These are phyloP conservation scores for Agrenia bidenticulata DNA, from an alignment of 2,888 invertebrate species.

Conservation along the genomic window DNA sequence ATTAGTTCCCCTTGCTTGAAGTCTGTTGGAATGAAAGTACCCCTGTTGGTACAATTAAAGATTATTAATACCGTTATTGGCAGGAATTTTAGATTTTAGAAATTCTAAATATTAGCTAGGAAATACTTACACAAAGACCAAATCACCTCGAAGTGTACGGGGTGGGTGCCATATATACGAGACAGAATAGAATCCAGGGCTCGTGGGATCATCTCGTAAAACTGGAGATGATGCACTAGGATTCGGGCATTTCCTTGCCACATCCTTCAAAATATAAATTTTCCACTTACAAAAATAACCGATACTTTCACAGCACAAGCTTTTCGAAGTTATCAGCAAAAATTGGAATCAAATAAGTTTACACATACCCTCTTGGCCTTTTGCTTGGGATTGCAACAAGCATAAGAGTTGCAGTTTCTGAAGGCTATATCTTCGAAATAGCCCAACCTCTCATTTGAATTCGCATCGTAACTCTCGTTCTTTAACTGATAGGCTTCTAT, in stretches of 20 bases:
- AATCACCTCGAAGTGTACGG: not conserved
- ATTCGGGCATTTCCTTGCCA: constrained; percentile 3
- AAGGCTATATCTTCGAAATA: not conserved
- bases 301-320: no score
- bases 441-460: no score
- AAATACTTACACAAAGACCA: constrained; percentile 8
- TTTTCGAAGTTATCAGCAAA: no score
- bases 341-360: no score
- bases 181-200: not conserved
- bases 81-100: no score
- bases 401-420: not conserved
- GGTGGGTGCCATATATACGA: constrained; percentile 1
- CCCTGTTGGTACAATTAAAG: no score
- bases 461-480: no score
- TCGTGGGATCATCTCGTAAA: not conserved
- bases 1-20: not conserved
- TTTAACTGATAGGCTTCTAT: no score
- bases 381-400: constrained; percentile 1
- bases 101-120: no score
- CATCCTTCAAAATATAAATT: constrained; percentile 7
- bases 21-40: no score
- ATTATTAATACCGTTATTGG: no score
- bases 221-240: not conserved
- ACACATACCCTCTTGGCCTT: not conserved
- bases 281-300: no score